Evolutionary conservation across 2,797 vertebrate genomes (phyloP), one percentile per base, ranked within the genome.

Genomic region (Hafferia zeledoni): DNA sequence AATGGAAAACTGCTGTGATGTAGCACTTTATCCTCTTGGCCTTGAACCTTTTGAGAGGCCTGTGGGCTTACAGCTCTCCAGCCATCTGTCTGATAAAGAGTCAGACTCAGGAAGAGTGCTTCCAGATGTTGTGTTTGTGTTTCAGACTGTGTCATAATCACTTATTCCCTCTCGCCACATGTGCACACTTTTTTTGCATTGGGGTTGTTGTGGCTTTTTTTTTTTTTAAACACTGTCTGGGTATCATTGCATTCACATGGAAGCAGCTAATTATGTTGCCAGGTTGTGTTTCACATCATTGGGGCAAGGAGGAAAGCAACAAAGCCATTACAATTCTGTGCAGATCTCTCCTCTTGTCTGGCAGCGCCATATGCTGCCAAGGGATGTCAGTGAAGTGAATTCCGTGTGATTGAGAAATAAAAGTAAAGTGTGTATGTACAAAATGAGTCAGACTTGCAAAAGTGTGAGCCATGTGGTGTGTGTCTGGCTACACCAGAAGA

Each of bases 41-140:
- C 91, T 90, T 56, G 91, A 89, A 64, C 93, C 84, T 94, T 95
- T 71, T 7, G 68, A 85, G 84, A 77, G 89, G 56, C 84, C 75
- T 4, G 4, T 80, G 89, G 69, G 83, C 82, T 87, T 18, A 53
- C 1, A 20, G 87, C 75, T 69, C 76, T 64, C 53, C 83, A 86
- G 61, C 93, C 93, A 84, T 90, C 85, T 92, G 64, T 61, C 55
- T 70, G 49, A 72, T 83, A 67, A 78, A 88, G 87, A 80, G 80
- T 83, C 84, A 94, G 91, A 82, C 94, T 87, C 17, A 15, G 83
- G 60, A 30, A 49, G 52, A 93, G 68, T 57, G 74, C 52, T 92
- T 55, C 56, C 89, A 74, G 50, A 90, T 82, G 92, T 79, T 83
- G 50, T 47, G 8, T 3, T 55, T 67, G 16, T 72, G 67, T 44